A percentile compares a stretch with the other conserved stretches of the same genome.
These are phyloP conservation scores for Latrodectus hesperus DNA, from an alignment of 2,888 invertebrate species.

Conservation along the genomic window DNA sequence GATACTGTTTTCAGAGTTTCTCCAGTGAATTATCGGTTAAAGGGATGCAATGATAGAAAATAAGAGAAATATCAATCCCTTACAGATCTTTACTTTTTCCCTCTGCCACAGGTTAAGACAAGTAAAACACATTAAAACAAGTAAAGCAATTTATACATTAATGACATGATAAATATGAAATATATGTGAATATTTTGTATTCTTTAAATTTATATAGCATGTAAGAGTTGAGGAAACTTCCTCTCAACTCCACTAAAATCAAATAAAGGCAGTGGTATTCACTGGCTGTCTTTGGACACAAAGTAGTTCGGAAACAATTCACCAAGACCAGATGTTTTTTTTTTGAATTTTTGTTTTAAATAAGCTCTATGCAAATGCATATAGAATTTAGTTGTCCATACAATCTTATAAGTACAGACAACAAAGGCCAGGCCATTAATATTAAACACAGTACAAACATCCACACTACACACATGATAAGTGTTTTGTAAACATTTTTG, in stretches of 20 bases:
- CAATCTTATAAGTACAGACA: conserved; percentile 19
- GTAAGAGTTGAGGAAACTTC: conserved; percentile 24
- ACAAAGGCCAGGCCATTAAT: conserved; percentile 38
- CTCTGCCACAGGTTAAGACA: background rate
- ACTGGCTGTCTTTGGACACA: conserved; percentile 66
- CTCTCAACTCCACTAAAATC: conserved; percentile 46
- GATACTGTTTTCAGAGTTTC: conserved; percentile 28
- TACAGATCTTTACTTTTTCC: background rate
- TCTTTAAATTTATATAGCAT: conserved; percentile 14
- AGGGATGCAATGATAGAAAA: background rate
- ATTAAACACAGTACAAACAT: conserved; percentile 53
- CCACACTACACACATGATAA: conserved; percentile 39
- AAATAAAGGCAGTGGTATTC: conserved; percentile 61
- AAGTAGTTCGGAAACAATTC: conserved; percentile 46
- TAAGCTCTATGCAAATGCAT: conserved; percentile 63
- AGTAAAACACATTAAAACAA: background rate
- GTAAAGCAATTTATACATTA: conserved; percentile 19
- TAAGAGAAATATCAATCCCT: background rate
- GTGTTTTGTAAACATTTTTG: conserved; percentile 4
- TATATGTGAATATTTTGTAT: conserved; percentile 12
- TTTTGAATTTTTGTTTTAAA: background rate
- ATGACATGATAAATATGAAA: conserved; percentile 49
- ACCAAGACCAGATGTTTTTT: conserved; percentile 62
- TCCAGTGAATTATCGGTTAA: background rate
- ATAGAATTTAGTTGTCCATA: conserved; percentile 45